Base-by-base conservation (phyloP, 2,888 invertebrate species). In the Eledona agricola region DNA sequence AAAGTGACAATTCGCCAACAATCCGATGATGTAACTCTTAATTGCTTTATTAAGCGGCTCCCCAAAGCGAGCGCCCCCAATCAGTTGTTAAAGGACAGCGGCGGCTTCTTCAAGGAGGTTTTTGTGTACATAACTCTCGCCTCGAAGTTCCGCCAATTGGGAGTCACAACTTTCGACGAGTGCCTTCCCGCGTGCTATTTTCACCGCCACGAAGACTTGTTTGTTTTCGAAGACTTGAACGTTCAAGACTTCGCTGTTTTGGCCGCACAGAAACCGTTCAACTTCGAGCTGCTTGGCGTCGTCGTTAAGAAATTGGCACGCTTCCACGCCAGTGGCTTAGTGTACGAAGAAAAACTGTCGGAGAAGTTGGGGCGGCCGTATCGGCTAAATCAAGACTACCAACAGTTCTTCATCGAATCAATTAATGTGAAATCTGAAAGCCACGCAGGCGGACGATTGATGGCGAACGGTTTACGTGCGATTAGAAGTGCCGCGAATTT, bases 181-280 rank as follows among this genome's bases (percentile, higher is more conserved):
- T 65, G 65, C 37, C 71, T 77, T 0, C 69, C 78, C 1, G 46
- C 60, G 10, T 78, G 75, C 60, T 75, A 72, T 55, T 60, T 72
- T 4, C 62, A 66, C 1, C 69, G 73, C 25, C 54, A 64, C 1
- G 60, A 66, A 22, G 64, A 76, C 40, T 47, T 72, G 4, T 50
- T 78, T 1, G 65, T 79, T 2, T 69, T 78, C 13, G 77, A 79
- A 53, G 73, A 79, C 31, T 57, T 78, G 13, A n/a, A n/a, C n/a
- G n/a, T n/a, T n/a, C n/a, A n/a, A n/a, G n/a, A n/a, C n/a, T n/a
- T n/a, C 3, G 35, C 38, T 6, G 7, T 58, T n/a, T 31, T 55
- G 2, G 35, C 53, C n/a, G n/a, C n/a, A n/a, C 35, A 42, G 20
- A 45, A 11, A 10, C 35, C 51, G 1, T 43, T 59, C 9, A 56